Percentiles rank a stretch among this genome's conserved stretches.
Conservation (phyloP, 2,113 vertebrate genomes). For the Ceyx cyanopectus region DNA sequence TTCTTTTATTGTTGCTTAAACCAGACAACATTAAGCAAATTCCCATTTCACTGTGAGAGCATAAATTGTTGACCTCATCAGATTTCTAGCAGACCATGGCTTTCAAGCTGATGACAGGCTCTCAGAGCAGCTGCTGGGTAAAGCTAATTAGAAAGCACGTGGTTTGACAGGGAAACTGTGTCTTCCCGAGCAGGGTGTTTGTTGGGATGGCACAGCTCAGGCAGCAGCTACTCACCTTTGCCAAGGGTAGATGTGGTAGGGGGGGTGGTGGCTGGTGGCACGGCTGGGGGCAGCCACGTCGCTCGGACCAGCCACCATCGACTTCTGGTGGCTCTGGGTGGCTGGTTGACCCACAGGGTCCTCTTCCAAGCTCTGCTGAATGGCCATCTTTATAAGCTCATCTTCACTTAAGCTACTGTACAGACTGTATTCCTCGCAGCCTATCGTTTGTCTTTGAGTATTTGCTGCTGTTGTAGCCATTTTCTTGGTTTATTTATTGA, state of each 20-base stretch:
- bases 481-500: not conserved
- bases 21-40: not conserved
- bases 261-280: conserved; percentile 36
- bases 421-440: conserved; percentile 88
- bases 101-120: conserved; percentile 48
- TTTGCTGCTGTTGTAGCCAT: conserved; percentile 66
- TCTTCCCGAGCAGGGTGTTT: not conserved
- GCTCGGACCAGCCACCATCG: not conserved
- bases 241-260: conserved; percentile 70
- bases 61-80: not conserved
- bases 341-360: not conserved
- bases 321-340: conserved; percentile 59
- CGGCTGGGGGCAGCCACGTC: not conserved
- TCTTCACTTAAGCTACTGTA: conserved; percentile 90
- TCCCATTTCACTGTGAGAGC: accelerated
- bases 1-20: not conserved
- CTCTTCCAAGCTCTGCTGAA: conserved; percentile 89
- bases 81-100: not conserved
- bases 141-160: not conserved
- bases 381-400: conserved; percentile 90
- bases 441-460: conserved; percentile 44
- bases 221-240: conserved; percentile 71
- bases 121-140: not conserved
- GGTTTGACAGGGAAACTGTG: not conserved
- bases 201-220: accelerated